A percentile compares a stretch with the other conserved stretches of the same genome.
Conservation (phyloP, 2,113 vertebrate genomes). For the Callorhinus ursinus region DNA sequence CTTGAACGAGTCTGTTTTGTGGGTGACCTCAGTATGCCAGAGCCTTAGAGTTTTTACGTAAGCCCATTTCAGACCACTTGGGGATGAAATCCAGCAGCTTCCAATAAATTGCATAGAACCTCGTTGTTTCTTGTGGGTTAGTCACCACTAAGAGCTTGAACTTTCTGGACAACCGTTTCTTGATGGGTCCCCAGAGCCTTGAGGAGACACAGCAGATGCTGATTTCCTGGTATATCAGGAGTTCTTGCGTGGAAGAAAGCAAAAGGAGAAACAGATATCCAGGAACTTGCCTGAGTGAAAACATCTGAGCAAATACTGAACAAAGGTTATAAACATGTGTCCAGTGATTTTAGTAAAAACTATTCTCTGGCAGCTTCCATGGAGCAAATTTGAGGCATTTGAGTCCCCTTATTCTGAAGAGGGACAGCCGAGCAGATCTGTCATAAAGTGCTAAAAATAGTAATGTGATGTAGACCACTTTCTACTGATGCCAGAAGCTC, state of each 20-base stretch:
- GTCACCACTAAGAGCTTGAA: neutral
- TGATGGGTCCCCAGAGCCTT: neutral
- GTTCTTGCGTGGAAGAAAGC: neutral
- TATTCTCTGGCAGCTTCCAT: slow-evolving; percentile 34
- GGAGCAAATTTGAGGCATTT: slow-evolving; percentile 15
- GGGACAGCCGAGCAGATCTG: slow-evolving; percentile 45
- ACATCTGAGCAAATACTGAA: slow-evolving; percentile 38
- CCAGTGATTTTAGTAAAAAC: slow-evolving; percentile 6
- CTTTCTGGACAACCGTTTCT: neutral
- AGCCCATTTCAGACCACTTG: neutral
- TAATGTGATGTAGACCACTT: neutral
- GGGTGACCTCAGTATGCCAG: neutral
- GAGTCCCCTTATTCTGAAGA: neutral
- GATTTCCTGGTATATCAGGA: neutral
- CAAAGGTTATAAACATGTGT: neutral
- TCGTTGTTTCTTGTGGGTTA: neutral
- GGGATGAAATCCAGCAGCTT: neutral
- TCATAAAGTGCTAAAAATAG: slow-evolving; percentile 60
- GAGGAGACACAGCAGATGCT: neutral
- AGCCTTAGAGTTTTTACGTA: neutral
- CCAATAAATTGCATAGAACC: neutral
- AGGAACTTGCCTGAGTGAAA: slow-evolving; percentile 29
- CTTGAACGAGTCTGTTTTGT: neutral
- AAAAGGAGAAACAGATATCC: neutral
- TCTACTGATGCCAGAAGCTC: slow-evolving; percentile 5